These are phyloP conservation scores for Poeciliopsis prolifica DNA, from an alignment of 2,113 vertebrate genomes.

Conservation along the genomic window DNA sequence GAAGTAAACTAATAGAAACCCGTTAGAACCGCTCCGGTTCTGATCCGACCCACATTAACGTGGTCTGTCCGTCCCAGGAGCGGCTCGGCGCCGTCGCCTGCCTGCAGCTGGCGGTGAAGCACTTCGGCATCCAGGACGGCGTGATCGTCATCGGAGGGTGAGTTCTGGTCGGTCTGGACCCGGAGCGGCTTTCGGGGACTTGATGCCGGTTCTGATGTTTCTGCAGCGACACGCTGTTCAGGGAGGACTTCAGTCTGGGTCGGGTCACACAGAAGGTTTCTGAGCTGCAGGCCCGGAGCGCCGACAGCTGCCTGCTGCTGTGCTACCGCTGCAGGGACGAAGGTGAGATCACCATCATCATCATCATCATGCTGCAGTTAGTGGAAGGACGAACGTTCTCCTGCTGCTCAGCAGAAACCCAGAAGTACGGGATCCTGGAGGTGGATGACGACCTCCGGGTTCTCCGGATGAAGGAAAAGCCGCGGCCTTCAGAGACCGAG, in stretches of 20 bases:
- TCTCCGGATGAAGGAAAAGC: slow-evolving; percentile 81
- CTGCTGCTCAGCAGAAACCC: slow-evolving; percentile 70
- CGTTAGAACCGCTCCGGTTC: neutral
- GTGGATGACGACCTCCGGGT: slow-evolving; percentile 68
- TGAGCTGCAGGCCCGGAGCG: slow-evolving; percentile 54
- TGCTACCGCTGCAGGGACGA: slow-evolving; percentile 81
- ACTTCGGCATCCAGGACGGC: slow-evolving; percentile 78
- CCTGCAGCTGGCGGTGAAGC: slow-evolving; percentile 77
- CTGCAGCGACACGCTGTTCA: slow-evolving; percentile 83
- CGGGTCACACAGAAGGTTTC: slow-evolving; percentile 65
- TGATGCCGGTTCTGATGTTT: neutral
- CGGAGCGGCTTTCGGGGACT: neutral
- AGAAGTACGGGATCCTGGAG: slow-evolving; percentile 84
- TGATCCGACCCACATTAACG: neutral
- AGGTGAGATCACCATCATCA: slow-evolving; percentile 62
- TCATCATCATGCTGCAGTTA: neutral
- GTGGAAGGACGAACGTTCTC: neutral
- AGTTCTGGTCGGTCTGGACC: neutral
- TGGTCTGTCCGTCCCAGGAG: slow-evolving; percentile 51
- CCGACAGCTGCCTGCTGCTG: slow-evolving; percentile 75
- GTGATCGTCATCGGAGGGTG: slow-evolving; percentile 83
- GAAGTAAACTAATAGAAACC: slow-evolving; percentile 66
- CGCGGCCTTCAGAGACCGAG: slow-evolving; percentile 70
- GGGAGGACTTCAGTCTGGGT: slow-evolving; percentile 83
- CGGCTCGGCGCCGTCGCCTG: slow-evolving; percentile 83